A percentile compares a stretch with the other conserved stretches of the same genome.
phyloP scores from a whole-genome alignment of 2,888 invertebrate genomes.

The Mongoloraphidia duomilia region DNA sequence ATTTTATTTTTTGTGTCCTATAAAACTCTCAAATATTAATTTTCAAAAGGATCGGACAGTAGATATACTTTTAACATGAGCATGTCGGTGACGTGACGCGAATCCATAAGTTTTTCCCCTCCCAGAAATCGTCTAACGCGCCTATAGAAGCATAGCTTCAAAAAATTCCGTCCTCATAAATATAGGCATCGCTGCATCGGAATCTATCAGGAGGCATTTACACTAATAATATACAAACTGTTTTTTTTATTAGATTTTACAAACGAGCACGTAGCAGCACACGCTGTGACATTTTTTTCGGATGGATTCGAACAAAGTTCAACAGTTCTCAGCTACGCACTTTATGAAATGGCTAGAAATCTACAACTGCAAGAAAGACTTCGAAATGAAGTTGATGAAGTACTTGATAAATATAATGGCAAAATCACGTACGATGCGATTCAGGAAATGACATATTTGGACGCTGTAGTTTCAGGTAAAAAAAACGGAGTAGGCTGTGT shows the following conservation, averaged over 20 bases:
- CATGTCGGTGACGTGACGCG: too few species aligned
- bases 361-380: constrained; percentile 28
- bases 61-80: too few species aligned
- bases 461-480: constrained; percentile 26
- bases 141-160: too few species aligned
- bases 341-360: constrained; percentile 28
- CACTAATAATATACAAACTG: neutral
- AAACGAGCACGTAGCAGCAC: constrained; percentile 23
- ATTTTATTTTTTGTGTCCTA: too few species aligned
- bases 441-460: constrained; percentile 31
- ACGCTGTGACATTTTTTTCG: constrained; percentile 28
- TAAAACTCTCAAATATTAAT: too few species aligned
- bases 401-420: constrained; percentile 21
- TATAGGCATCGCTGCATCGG: too few species aligned
- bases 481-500: neutral
- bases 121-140: too few species aligned
- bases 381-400: constrained; percentile 24
- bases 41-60: too few species aligned
- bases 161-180: too few species aligned
- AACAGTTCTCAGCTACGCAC: constrained; percentile 24
- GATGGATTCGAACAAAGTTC: constrained; percentile 36
- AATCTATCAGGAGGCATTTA: too few species aligned
- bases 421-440: constrained; percentile 28
- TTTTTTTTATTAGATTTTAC: constrained; percentile 15
- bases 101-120: too few species aligned